Evolutionary conservation across 2,888 invertebrate species (phyloP), one percentile per base, ranked within the genome.

Genomic region (Cantharis lateralis): DNA sequence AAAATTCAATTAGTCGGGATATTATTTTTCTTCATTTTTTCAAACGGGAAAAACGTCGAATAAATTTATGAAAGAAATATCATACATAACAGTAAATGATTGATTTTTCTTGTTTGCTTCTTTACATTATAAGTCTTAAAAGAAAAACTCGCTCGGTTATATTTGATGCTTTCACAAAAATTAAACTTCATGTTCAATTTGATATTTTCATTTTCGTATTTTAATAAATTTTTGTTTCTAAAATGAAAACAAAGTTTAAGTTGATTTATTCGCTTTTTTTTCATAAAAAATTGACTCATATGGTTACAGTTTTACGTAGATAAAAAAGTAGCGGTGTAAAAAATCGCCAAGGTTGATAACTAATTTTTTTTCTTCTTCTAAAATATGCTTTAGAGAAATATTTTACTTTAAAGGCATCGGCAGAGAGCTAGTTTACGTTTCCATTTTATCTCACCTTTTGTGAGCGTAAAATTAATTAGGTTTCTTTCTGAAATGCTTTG

Each of bases 21-120:
- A 48, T 48, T n/a, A 48, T 48, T 48, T 48, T 48, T 48, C 48
- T 63, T 16, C 24, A 13, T 66, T 66, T 20, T n/a, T 13, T 66
- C 9, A 15, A 66, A 24, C 63, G 1, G n/a, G 64, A 66, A 66
- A 66, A 66, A n/a, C 20, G 18, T 20, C n/a, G 16, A 66, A 66
- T 18, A 66, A 66, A 15, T 66, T 20, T 66, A 66, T 20, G 24
- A 66, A 66, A 66, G 64, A 66, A 66, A 20, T 66, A 66, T 66
- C n/a, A 18, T 63, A 63, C 63, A 24, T n/a, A 66, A 66, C 64
- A 66, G 16, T 66, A 66, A 66, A 66, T 66, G 64, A 66, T 66
- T 66, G 64, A 66, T 66, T 66, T 66, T 66, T 24, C 20, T 66
- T 63, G 18, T 63, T 63, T 63, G 63, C 18, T 66, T 20, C 24